Conservation (phyloP, 2,113 vertebrate genomes). For the Procavia capensis region DNA sequence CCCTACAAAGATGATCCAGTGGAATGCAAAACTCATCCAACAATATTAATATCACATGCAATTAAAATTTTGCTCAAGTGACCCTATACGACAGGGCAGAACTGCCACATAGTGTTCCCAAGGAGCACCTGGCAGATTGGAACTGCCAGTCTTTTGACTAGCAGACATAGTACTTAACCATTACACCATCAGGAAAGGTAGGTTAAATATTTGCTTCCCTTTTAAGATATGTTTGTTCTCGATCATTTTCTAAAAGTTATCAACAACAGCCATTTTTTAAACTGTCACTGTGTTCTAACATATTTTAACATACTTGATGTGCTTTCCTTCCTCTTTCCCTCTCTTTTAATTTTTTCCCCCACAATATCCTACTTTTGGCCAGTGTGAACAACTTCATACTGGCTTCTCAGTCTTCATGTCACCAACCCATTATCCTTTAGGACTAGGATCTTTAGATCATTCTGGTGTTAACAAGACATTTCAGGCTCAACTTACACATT, state of each 20-base stretch:
- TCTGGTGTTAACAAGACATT: neutral
- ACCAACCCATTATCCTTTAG: neutral
- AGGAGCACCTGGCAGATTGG: too few species aligned
- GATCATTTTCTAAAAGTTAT: neutral
- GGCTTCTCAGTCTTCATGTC: neutral
- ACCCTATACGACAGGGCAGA: too few species aligned
- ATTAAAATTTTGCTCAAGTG: too few species aligned
- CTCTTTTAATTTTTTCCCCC: too few species aligned
- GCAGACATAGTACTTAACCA: too few species aligned
- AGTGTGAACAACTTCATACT: neutral
- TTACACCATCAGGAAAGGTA: too few species aligned
- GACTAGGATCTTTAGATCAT: neutral
- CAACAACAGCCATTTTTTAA: neutral
- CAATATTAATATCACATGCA: too few species aligned
- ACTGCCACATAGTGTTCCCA: too few species aligned
- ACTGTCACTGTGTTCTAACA: neutral
- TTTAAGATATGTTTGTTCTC: neutral
- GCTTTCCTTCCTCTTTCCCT: neutral
- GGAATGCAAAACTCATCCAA: too few species aligned
- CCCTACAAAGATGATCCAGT: too few species aligned
- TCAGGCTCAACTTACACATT: neutral
- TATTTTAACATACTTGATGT: neutral
- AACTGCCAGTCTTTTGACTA: too few species aligned
- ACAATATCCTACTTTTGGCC: neutral
- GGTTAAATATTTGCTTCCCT: neutral